Evolutionary conservation across 2,797 vertebrate species (phyloP), one percentile per base, ranked within the genome.

Genomic region (Iguana delicatissima): DNA sequence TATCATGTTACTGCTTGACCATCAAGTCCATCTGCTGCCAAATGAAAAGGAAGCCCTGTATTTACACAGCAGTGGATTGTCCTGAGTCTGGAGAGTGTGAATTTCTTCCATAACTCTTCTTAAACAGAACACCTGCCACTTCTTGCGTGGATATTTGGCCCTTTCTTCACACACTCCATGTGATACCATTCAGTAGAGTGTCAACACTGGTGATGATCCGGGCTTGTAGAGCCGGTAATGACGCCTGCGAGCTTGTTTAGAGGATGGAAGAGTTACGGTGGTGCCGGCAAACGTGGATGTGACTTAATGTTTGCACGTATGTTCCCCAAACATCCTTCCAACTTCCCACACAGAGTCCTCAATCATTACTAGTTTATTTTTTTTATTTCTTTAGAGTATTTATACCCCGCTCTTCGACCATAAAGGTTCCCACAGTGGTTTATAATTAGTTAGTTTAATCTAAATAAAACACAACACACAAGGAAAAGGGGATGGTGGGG

Each of bases 21-120:
- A 50, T 79, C 73, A 14, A 13, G 52, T 77, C n/a, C 74, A 64
- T 79, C 76, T 67, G 29, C 59, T 80, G 32, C 59, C 59, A 67
- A 87, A 87, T 86, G 76, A 80, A 59, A 80, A 62, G 59, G 18
- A 76, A 50, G 38, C 35, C 59, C 86, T 67, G 59, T 67, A 69
- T 87, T 87, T 67, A 52, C 59, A 80, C 42, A 67, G 76, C 42
- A 20, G 32, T 35, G 35, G 38, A 50, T 80, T 80, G n/a, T 50
- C 76, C 59, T 22, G 38, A 69, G 59, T 50, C 52, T 52, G 77
- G 13, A 42, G 85, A 1, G 10, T 42, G 4, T 46, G 18, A 10
- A n/a, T 87, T 80, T 80, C 38, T 80, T 38, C 85, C 85, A 64
- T 76, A 87, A n/a, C 57, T 50, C 38, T 38, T 22, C 9, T 64